Evolutionary conservation across 1,140 invertebrate genomes (phyloP), one percentile per base, ranked within the genome.

Genomic region (Caligus rogercresseyi): DNA sequence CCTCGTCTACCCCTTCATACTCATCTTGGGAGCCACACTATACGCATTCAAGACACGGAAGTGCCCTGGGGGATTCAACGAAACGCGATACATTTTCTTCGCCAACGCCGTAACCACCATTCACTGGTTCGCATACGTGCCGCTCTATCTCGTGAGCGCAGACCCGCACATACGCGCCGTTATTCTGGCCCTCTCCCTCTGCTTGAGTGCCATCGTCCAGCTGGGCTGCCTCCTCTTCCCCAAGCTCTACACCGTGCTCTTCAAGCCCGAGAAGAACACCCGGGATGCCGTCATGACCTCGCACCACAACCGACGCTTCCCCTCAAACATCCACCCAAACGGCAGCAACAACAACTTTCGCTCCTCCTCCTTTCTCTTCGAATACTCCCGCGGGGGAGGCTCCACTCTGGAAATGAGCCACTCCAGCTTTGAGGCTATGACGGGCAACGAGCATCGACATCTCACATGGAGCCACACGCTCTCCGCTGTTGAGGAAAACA

Each of bases 1-100:
- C 0, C 70, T 80, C 14, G 70, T 79, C 18, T 80, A 80, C 65
- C 79, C 79, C 2, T 74, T 78, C 20, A 63, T 79, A n/a, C 70
- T 80, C 2, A 78, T 76, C 69, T 74, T 74, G 1, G 70, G 75
- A 54, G 86, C 83, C 71, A 86, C 83, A 1, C 74, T 84, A 19
- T 86, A 85, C 70, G 83, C 83, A 21, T 77, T 86, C 65, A 83
- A 83, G 70, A 86, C 83, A 2, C 68, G 81, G 26, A 84, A 84
- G 70, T 84, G 84, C 68, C 83, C 83, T 1, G 83, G 82, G 66
- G 84, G 84, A 54, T 86, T 86, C 71, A 86, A 86, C 72, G 81
- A 83, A 69, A 79, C 83, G 0, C 78, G 81, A 25, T 81, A 81
- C 67, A 83, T 85, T 66, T 83, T 81, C 20, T 85, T 85, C 70